A percentile compares a stretch with the other conserved stretches of the same genome.
phyloP scores from a whole-genome alignment of 2,797 vertebrate species.

The Gallinago stenura region DNA sequence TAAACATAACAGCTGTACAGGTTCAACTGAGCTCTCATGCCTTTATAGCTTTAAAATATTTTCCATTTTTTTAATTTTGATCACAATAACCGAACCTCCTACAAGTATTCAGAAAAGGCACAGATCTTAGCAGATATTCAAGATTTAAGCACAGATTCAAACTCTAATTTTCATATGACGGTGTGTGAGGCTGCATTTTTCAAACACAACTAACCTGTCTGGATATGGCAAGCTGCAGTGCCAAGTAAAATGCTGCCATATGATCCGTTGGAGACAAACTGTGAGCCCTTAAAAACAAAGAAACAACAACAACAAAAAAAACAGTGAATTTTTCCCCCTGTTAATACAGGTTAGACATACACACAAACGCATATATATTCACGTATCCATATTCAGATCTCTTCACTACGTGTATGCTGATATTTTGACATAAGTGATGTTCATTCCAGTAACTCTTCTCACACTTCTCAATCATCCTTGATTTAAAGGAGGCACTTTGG shows the following conservation, averaged over 20 bases:
- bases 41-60: neutral
- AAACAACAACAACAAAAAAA: neutral
- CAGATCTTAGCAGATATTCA: rapidly evolving
- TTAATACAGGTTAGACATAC: neutral
- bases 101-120: neutral
- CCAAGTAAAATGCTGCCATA: conserved; percentile 95
- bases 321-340: neutral
- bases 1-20: neutral
- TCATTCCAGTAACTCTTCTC: neutral
- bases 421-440: neutral
- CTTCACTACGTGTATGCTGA: neutral
- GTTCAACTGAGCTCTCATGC: neutral
- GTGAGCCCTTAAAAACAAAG: conserved; percentile 87
- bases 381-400: neutral
- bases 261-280: conserved; percentile 96
- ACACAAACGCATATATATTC: neutral
- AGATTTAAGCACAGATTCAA: neutral
- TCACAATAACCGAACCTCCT: neutral
- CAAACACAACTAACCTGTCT: conserved; percentile 87
- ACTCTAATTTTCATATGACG: neutral
- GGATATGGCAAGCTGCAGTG: conserved; percentile 96
- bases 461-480: neutral
- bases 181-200: neutral
- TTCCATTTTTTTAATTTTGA: neutral
- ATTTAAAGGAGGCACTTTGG: neutral